These are phyloP conservation scores for Leptoclinus maculatus DNA, from an alignment of 2,797 vertebrate species.

Conservation along the genomic window DNA sequence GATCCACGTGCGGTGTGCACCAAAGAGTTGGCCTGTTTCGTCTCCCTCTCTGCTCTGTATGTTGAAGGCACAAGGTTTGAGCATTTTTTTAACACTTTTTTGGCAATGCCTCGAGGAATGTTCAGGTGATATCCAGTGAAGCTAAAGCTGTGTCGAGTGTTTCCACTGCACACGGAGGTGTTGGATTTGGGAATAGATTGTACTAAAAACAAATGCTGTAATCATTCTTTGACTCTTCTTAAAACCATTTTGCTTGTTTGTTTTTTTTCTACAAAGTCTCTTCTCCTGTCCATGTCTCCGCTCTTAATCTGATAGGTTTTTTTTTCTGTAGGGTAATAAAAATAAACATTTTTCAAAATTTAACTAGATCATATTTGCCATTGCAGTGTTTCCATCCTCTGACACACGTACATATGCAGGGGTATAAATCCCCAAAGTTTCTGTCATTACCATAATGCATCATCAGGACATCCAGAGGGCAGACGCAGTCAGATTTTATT, in stretches of 20 bases:
- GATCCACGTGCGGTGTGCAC: slow-evolving; percentile 32
- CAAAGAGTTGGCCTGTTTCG: slow-evolving; percentile 52
- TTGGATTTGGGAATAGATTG: slow-evolving; percentile 51
- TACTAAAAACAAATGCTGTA: slow-evolving; percentile 52
- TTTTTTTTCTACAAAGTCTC: slow-evolving; percentile 63
- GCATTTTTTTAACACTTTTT: slow-evolving; percentile 19
- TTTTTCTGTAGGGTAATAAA: slow-evolving; percentile 72
- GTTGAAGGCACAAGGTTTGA: slow-evolving; percentile 15
- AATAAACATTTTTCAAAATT: slow-evolving; percentile 84
- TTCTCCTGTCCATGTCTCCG: slow-evolving; percentile 36
- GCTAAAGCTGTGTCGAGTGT: slow-evolving; percentile 24
- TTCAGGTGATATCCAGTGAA: slow-evolving; percentile 17
- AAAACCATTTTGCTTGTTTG: slow-evolving; percentile 48
- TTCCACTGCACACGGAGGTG: slow-evolving; percentile 24
- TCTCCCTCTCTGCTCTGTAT: slow-evolving; percentile 13
- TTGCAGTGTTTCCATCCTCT: background rate
- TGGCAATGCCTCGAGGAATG: slow-evolving; percentile 17
- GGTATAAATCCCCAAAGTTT: background rate
- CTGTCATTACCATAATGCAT: background rate
- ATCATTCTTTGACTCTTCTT: slow-evolving; percentile 42
- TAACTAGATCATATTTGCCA: background rate
- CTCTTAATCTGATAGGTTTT: slow-evolving; percentile 63
- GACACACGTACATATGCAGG: background rate
- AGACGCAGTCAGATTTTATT: background rate
- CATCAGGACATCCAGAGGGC: background rate